Evolutionary conservation across 2,888 invertebrate genomes (phyloP), one percentile per base, ranked within the genome.

Genomic region (Hyposoter didymator): DNA sequence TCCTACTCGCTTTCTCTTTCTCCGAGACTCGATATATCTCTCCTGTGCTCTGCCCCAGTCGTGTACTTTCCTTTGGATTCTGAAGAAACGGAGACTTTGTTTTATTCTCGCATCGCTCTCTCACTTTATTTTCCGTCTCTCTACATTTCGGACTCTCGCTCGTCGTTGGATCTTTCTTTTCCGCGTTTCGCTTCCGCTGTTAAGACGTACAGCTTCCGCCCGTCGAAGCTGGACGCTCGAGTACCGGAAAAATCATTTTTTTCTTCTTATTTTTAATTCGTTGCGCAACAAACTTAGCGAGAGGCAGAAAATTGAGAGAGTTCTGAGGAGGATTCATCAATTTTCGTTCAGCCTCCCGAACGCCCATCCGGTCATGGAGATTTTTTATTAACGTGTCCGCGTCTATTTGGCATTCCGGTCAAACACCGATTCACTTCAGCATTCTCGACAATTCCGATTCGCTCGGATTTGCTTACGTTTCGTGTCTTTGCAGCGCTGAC

Each of bases 41-140:
- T 69, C 45, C 55, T 45, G 32, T 47, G 62, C 49, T 47, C 49
- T 49, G 66, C 55, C 43, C 19, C 49, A 69, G 72, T 76, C 84
- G 19, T 45, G 19, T 12, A 59, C 45, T 59, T 67, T 83, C 22
- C 49, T 79, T 80, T 70, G 76, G 75, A 76, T 79, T 80, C 59
- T 76, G 47, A 28, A 78, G 64, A 76, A 43, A 45, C 39, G 35
- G 19, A 62, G 73, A 81, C 72, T 73, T 39, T 70, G 52, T 75
- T 70, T 70, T 55, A 70, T 39, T 66, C 74, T 64, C 32, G n/a
- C 35, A 32, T 72, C 49, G 59, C 19, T 69, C 70, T n/a, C n/a
- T n/a, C 45, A 22, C 7, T 32, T 67, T 17, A 32, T 28, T 78
- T 28, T 28, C 12, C 28, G 7, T 66, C 35, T 47, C 49, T 35